Conservation (phyloP, 1,140 invertebrate genomes). For the Drosophila arawakana region DNA sequence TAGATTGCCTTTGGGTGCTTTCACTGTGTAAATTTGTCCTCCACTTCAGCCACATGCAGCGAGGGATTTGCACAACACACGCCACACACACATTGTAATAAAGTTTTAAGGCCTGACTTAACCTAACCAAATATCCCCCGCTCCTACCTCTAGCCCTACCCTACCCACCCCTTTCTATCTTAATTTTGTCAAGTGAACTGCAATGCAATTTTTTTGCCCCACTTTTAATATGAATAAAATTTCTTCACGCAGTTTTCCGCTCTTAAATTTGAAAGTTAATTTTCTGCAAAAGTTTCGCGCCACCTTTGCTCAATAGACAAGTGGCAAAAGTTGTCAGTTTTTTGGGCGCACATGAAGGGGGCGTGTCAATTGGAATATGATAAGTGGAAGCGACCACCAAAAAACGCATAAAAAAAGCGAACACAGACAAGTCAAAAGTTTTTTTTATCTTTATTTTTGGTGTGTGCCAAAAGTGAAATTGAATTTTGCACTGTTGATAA, state of each 20-base stretch:
- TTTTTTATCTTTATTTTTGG: neutral
- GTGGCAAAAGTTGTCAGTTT: neutral
- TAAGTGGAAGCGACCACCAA: slow-evolving; percentile 59
- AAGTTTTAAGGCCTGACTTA: slow-evolving; percentile 16
- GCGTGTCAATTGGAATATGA: slow-evolving; percentile 64
- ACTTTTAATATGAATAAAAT: slow-evolving; percentile 15
- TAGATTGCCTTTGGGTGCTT: slow-evolving; percentile 74
- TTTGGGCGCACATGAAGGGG: neutral
- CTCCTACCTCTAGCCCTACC: neutral
- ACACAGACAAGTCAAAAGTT: slow-evolving; percentile 30
- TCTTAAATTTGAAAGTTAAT: slow-evolving; percentile 44
- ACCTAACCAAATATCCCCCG: neutral
- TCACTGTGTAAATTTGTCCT: slow-evolving; percentile 54
- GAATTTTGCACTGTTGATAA: slow-evolving; percentile 76
- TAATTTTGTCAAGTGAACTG: slow-evolving; percentile 35
- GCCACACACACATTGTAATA: slow-evolving; percentile 35
- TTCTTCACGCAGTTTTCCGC: slow-evolving; percentile 6
- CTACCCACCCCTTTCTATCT: neutral
- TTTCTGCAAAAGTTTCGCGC: slow-evolving; percentile 33
- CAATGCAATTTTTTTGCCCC: slow-evolving; percentile 12
- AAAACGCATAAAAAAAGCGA: slow-evolving; percentile 4
- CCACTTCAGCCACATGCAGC: slow-evolving; percentile 22
- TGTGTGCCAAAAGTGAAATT: slow-evolving; percentile 74
- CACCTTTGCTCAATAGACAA: slow-evolving; percentile 18
- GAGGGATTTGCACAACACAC: slow-evolving; percentile 32